Percentiles rank a stretch among this genome's conserved stretches.
These are phyloP conservation scores for Acestrorhynchus altus DNA, from an alignment of 2,797 vertebrate species.

Conservation along the genomic window DNA sequence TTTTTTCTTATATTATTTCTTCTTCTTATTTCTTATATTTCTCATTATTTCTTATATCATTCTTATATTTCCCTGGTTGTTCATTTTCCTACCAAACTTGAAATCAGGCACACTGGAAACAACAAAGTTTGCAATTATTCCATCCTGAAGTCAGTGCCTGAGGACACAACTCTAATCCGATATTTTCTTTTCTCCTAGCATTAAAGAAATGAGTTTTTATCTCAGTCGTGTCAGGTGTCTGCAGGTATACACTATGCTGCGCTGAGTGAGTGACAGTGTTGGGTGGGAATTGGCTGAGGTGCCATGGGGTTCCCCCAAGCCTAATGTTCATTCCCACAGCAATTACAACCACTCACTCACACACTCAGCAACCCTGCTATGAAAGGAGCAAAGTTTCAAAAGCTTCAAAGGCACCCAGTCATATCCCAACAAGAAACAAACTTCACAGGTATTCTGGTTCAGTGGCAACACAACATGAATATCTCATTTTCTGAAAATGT, in stretches of 20 bases:
- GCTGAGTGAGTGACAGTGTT: constrained; percentile 64
- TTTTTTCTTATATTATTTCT: too few species aligned
- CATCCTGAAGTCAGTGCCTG: too few species aligned
- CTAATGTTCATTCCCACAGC: constrained; percentile 37
- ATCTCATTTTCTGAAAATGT: constrained; percentile 16
- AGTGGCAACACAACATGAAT: constrained; percentile 20
- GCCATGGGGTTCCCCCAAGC: constrained; percentile 43
- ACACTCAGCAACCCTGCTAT: constrained; percentile 43
- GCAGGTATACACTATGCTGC: constrained; percentile 30
- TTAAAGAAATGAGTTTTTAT: too few species aligned
- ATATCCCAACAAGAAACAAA: constrained; percentile 30
- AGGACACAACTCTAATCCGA: too few species aligned
- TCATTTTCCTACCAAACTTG: too few species aligned
- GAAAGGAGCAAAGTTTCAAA: constrained; percentile 36
- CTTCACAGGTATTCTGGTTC: constrained; percentile 18
- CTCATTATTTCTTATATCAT: too few species aligned
- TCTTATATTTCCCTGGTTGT: too few species aligned
- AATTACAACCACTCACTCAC: constrained; percentile 54
- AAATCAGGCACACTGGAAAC: too few species aligned
- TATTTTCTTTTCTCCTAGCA: too few species aligned
- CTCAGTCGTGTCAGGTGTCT: constrained; percentile 19
- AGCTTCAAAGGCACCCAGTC: constrained; percentile 51
- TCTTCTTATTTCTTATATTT: too few species aligned
- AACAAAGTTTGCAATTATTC: too few species aligned
- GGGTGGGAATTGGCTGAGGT: constrained; percentile 60